phyloP scores from a whole-genome alignment of 1,140 invertebrate species.

The Drosophila novamexicana region DNA sequence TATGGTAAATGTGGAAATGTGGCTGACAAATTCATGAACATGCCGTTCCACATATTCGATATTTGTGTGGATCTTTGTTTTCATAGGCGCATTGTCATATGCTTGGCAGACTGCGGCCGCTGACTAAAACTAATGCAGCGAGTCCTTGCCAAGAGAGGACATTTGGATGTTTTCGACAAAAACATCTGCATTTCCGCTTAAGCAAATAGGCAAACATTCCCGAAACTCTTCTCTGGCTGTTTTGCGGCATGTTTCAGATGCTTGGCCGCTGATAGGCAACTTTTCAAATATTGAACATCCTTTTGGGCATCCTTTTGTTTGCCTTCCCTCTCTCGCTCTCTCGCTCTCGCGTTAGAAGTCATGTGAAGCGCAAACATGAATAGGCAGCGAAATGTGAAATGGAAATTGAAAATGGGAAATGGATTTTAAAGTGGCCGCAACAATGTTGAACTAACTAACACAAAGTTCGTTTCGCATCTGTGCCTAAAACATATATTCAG shows the following conservation, averaged over 20 bases:
- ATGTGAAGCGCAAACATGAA: constrained; percentile 69
- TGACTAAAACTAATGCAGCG: constrained; percentile 45
- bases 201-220: constrained; percentile 64
- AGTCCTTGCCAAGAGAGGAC: constrained; percentile 13
- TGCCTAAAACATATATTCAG: not conserved
- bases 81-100: constrained; percentile 55
- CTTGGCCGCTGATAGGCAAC: constrained; percentile 41
- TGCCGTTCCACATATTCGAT: constrained; percentile 52
- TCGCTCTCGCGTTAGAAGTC: constrained; percentile 46
- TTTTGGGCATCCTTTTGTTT: constrained; percentile 67
- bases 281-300: constrained; percentile 74
- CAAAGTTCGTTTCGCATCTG: constrained; percentile 4
- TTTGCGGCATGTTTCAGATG: constrained; percentile 44
- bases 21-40: constrained; percentile 70
- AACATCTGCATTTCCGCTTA: constrained; percentile 79
- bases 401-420: constrained; percentile 34
- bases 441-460: constrained; percentile 13
- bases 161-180: not conserved
- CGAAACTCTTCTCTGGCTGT: constrained; percentile 44
- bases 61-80: constrained; percentile 49
- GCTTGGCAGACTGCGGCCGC: constrained; percentile 59
- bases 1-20: constrained; percentile 39
- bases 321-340: constrained; percentile 1
- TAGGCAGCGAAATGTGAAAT: constrained; percentile 6
- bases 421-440: constrained; percentile 29